phyloP scores from a whole-genome alignment of 2,113 vertebrate species.

The Anhinga anhinga region DNA sequence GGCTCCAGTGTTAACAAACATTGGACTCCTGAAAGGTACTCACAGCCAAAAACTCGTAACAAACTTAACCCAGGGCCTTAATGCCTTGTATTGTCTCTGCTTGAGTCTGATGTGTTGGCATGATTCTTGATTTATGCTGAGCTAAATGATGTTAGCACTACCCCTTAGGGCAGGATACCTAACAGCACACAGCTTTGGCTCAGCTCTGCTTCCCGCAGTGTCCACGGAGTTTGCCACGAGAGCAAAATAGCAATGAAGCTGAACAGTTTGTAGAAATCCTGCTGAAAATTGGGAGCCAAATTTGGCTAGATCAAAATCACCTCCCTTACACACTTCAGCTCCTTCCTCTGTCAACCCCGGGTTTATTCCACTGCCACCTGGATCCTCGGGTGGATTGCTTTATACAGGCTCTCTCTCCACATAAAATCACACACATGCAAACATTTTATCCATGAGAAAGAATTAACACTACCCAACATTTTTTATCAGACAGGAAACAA shows the following conservation, averaged over 20 bases:
- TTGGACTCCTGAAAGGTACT: not conserved
- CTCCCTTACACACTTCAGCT: not conserved
- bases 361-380: not conserved
- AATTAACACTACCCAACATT: not conserved
- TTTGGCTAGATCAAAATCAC: not conserved
- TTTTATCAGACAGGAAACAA: not conserved
- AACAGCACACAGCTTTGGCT: not conserved
- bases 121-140: not conserved
- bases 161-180: not conserved
- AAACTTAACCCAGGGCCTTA: not conserved
- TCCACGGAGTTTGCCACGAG: not conserved
- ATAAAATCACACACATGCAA: not conserved
- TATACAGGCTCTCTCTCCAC: not conserved
- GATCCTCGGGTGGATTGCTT: not conserved
- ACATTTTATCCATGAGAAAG: not conserved
- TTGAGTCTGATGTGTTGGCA: not conserved
- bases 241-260: not conserved
- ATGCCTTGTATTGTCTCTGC: not conserved
- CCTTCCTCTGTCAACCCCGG: not conserved
- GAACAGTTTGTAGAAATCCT: not conserved
- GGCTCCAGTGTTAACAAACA: not conserved
- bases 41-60: not conserved
- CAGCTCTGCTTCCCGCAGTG: not conserved
- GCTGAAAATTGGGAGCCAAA: not conserved
- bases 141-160: not conserved